phyloP scores from a whole-genome alignment of 92 coral and sea anemone species.

The Epizoanthus fatuus region DNA sequence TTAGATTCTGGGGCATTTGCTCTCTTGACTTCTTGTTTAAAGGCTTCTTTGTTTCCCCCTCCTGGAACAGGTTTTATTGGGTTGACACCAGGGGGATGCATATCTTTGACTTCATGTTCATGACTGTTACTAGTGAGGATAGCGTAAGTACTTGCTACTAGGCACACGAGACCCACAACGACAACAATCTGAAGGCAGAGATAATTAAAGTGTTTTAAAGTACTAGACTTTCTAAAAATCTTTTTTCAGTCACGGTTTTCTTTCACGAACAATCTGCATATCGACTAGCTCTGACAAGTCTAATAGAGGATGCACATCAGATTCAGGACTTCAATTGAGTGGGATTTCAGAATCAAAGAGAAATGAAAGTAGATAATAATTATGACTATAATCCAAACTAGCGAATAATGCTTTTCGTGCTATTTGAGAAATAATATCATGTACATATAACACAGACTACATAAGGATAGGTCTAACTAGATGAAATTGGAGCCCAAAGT shows the following conservation, averaged over 20 bases:
- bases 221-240: too few species aligned
- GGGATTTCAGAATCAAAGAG: not conserved
- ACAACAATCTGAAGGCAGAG: slow-evolving; percentile 50
- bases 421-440: too few species aligned
- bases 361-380: not conserved
- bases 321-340: too few species aligned
- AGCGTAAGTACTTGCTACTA: slow-evolving; percentile 79
- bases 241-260: too few species aligned
- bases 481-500: too few species aligned
- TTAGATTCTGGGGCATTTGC: not conserved
- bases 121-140: slow-evolving; percentile 69
- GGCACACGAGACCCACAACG: slow-evolving; percentile 74
- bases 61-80: slow-evolving; percentile 62
- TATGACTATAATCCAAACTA: too few species aligned
- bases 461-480: too few species aligned
- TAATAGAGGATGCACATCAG: too few species aligned
- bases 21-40: not conserved
- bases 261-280: too few species aligned
- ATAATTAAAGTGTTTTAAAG: not conserved
- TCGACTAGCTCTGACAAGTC: not conserved
- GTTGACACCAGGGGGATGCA: slow-evolving; percentile 67
- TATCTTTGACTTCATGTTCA: slow-evolving; percentile 46
- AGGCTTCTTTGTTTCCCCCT: not conserved
- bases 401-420: too few species aligned
- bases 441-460: too few species aligned